These are phyloP conservation scores for Enteromius paludinosus DNA, from an alignment of 2,797 vertebrate species.

Conservation along the genomic window DNA sequence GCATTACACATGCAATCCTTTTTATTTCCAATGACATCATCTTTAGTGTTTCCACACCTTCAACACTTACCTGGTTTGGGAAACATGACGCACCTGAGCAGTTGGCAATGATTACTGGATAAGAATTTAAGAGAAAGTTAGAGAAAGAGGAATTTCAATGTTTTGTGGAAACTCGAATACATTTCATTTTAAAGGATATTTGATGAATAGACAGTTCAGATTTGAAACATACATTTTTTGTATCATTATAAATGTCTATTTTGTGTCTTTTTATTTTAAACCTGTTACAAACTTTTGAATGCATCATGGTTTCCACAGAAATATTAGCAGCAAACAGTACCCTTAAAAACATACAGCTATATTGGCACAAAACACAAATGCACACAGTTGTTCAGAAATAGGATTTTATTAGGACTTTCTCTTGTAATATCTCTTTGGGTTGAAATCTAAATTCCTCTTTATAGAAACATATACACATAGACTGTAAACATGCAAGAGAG, in stretches of 20 bases:
- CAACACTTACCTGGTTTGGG: not conserved
- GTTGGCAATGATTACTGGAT: not conserved
- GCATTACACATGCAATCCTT: not conserved
- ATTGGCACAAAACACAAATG: conserved; percentile 16
- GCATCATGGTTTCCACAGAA: not conserved
- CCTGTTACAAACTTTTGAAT: not conserved
- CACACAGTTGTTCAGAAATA: conserved; percentile 47
- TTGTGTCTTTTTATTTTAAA: not conserved
- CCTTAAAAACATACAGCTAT: not conserved
- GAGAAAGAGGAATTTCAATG: not conserved
- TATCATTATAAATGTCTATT: not conserved
- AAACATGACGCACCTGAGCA: conserved; percentile 15
- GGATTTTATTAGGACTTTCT: conserved; percentile 73
- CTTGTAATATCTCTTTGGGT: conserved; percentile 75
- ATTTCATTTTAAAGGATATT: not conserved
- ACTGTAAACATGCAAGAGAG: conserved; percentile 76
- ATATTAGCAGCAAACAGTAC: not conserved
- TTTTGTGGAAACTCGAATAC: not conserved
- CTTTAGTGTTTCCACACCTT: not conserved
- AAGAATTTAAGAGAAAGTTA: not conserved
- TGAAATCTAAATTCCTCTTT: conserved; percentile 70
- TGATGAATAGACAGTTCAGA: not conserved
- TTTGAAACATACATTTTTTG: not conserved
- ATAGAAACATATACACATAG: conserved; percentile 57
- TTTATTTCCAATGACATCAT: conserved; percentile 34